Percentiles rank a stretch among this genome's conserved stretches.
Evolutionary conservation across 2,888 invertebrate species (phyloP).

Genomic region (Cantharis flavilabris): DNA sequence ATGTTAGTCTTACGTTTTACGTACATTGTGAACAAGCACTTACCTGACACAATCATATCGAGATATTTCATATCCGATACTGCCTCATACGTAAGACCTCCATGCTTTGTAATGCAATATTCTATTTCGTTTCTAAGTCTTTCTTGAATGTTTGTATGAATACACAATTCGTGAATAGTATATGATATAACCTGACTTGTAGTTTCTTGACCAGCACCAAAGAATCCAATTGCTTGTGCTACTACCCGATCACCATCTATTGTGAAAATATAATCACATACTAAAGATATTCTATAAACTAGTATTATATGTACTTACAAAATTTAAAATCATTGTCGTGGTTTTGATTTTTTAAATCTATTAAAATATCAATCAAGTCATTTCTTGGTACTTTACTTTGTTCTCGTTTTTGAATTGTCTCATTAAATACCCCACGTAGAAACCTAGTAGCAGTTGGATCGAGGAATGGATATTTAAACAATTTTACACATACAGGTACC

Average conservation of each 20-base stretch:
- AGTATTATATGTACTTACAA: conserved; percentile 26
- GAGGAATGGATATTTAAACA: conserved; percentile 22
- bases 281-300: not conserved
- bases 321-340: conserved; percentile 34
- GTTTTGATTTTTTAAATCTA: conserved; percentile 43
- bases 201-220: conserved; percentile 60
- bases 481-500: conserved; percentile 37
- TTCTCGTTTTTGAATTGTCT: conserved; percentile 46
- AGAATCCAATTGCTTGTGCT: conserved; percentile 58
- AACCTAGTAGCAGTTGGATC: conserved; percentile 36
- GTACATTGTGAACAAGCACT: no score
- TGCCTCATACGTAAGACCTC: conserved; percentile 55
- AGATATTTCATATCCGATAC: conserved; percentile 59
- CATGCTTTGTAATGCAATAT: conserved; percentile 44
- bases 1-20: no score
- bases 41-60: conserved; percentile 58
- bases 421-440: conserved; percentile 46
- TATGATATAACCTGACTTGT: conserved; percentile 57
- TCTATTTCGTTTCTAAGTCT: conserved; percentile 56
- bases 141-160: conserved; percentile 55
- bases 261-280: not conserved
- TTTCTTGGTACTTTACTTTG: conserved; percentile 45
- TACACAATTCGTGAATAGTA: conserved; percentile 55
- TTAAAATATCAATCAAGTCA: conserved; percentile 56
- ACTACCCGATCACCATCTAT: conserved; percentile 48